Evolutionary conservation across 1,140 invertebrate species (phyloP), one percentile per base, ranked within the genome.

Genomic region (Drosophila gunungcola): DNA sequence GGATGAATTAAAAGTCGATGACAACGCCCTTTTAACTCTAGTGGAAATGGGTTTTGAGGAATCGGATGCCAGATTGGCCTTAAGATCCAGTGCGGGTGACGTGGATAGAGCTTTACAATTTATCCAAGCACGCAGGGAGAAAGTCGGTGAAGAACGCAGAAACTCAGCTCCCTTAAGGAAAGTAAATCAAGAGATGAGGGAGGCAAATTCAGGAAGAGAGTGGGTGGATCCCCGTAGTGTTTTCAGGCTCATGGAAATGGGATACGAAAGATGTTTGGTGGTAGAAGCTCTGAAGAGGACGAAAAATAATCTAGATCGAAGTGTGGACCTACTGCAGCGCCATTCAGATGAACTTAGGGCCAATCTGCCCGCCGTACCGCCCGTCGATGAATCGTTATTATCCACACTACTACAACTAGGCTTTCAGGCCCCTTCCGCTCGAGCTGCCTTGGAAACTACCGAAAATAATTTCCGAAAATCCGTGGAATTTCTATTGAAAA

Each of bases 201-300:
- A 93, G 12, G 61, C 46, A 0, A 69, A 9, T 27, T 48, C 41
- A 0, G 58, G 74, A 6, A 39, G 54, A 2, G 72, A 80, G 2
- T 92, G 90, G 89, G 68, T 92, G 3, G 81, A 92, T 80, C 91
- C 91, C 2, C 69, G 80, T 3, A 80, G 80, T 52, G 93, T 95
- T 16, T 93, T 94, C 54, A 93, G 93, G 38, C 76, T 96, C n/a
- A 92, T 94, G 29, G 93, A 93, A 12, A 96, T 96, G 96, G 96
- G 96, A 0, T 97, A 93, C 92, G 78, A 93, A n/a, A 93, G 93
- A 9, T 91, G 93, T 11, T 86, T 94, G 9, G 94, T 95, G 2
- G 85, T 93, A 1, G 80, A 93, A 29, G 96, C 96, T 3, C 90
- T 97, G 12, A 93, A 94, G 73, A 93, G 94, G 73, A 92, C 94